A percentile compares a stretch with the other conserved stretches of the same genome.
phyloP scores from a whole-genome alignment of 2,113 vertebrate genomes.

The Drymodes brunneopygia region DNA sequence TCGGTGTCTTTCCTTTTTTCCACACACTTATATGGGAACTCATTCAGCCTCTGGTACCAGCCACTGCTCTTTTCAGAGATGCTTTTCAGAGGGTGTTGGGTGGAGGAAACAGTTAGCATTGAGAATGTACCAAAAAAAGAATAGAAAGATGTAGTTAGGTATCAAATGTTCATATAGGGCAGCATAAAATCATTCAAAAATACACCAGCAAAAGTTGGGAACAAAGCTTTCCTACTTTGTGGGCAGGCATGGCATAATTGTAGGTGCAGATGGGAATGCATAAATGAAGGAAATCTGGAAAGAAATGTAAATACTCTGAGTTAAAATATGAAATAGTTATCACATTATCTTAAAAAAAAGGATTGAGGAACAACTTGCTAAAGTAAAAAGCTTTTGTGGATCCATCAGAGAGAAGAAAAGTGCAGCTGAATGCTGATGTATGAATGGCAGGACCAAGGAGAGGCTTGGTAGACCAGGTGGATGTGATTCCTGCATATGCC shows the following conservation, averaged over 20 bases:
- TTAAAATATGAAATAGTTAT: not conserved
- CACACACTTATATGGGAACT: not conserved
- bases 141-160: not conserved
- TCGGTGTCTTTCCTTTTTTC: not conserved
- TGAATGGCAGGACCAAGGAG: not conserved
- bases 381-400: not conserved
- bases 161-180: not conserved
- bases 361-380: not conserved
- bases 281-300: not conserved
- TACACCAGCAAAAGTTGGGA: not conserved
- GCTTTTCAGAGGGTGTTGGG: not conserved
- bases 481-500: not conserved
- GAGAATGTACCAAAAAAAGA: not conserved
- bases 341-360: not conserved
- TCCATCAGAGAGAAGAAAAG: not conserved
- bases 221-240: not conserved
- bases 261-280: not conserved
- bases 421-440: not conserved
- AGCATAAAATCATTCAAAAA: not conserved
- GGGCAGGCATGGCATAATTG: not conserved
- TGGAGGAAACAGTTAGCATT: not conserved
- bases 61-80: not conserved
- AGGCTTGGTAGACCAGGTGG: not conserved
- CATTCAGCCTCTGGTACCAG: not conserved
- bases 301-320: not conserved